Evolutionary conservation across 2,797 vertebrate species (phyloP).

Genomic region (Clamator glandarius): DNA sequence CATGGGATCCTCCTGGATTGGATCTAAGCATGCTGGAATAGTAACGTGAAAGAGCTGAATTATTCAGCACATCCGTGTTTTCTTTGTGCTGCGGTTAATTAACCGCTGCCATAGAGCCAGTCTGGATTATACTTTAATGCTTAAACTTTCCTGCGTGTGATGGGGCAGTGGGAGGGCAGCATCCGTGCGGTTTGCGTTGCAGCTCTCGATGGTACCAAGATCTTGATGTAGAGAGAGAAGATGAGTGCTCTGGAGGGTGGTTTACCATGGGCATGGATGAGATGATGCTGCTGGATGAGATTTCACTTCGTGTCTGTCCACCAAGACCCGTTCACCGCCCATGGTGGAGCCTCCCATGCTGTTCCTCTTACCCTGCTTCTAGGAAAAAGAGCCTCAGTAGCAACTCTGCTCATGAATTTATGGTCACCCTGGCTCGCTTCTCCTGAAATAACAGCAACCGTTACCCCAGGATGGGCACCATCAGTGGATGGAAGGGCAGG

Average conservation of each 20-base stretch:
- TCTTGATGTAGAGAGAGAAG: not conserved
- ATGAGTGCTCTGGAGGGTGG: fast-evolving
- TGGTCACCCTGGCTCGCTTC: fast-evolving
- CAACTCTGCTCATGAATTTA: not conserved
- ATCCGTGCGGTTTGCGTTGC: fast-evolving
- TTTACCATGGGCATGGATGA: not conserved
- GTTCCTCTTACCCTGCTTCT: not conserved
- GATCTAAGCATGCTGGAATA: not conserved
- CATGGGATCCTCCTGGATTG: not conserved
- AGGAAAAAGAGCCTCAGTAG: not conserved
- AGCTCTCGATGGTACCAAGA: fast-evolving
- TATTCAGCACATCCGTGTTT: not conserved
- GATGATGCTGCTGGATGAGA: not conserved
- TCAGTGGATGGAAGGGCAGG: not conserved
- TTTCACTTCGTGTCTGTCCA: not conserved
- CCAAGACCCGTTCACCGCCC: fast-evolving
- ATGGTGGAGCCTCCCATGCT: not conserved
- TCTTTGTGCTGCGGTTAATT: not conserved
- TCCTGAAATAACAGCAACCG: not conserved
- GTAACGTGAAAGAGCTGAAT: not conserved
- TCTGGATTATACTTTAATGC: not conserved
- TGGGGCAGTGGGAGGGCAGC: not conserved
- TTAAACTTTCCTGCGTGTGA: not conserved
- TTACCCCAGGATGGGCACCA: not conserved
- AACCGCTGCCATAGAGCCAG: fast-evolving